Evolutionary conservation across 2,888 invertebrate species (phyloP).

Genomic region (Cordilura impudica): DNA sequence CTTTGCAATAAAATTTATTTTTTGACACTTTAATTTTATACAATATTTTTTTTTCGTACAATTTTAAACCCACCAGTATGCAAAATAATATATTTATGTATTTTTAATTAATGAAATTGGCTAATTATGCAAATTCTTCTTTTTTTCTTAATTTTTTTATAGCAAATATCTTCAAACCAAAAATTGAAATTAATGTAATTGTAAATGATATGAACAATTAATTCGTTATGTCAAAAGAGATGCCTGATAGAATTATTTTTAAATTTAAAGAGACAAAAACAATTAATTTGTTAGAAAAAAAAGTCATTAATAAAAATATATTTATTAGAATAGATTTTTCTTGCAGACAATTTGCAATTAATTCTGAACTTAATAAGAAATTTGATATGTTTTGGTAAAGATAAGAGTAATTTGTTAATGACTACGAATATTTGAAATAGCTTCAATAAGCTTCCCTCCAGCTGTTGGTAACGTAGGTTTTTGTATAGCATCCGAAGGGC

Average conservation of each 20-base stretch:
- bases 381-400: too few relatives aligned
- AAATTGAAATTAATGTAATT: constrained; percentile 1
- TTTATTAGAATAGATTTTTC: too few relatives aligned
- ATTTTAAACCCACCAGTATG: background rate
- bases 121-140: constrained; percentile 54
- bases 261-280: background rate
- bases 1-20: constrained; percentile 26
- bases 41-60: background rate
- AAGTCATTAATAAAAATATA: too few relatives aligned
- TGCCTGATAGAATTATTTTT: background rate
- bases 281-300: too few relatives aligned
- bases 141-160: too few relatives aligned
- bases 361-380: too few relatives aligned
- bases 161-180: constrained; percentile 15
- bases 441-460: too few relatives aligned
- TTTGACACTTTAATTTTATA: constrained; percentile 31
- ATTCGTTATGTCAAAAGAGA: background rate
- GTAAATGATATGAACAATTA: background rate
- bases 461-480: too few relatives aligned
- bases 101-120: constrained; percentile 50
- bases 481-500: too few relatives aligned
- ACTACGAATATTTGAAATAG: too few relatives aligned
- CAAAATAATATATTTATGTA: constrained; percentile 30
- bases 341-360: too few relatives aligned
- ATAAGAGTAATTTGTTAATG: too few relatives aligned